These are phyloP conservation scores for Edolisoma coerulescens DNA, from an alignment of 2,113 vertebrate species.

Conservation along the genomic window DNA sequence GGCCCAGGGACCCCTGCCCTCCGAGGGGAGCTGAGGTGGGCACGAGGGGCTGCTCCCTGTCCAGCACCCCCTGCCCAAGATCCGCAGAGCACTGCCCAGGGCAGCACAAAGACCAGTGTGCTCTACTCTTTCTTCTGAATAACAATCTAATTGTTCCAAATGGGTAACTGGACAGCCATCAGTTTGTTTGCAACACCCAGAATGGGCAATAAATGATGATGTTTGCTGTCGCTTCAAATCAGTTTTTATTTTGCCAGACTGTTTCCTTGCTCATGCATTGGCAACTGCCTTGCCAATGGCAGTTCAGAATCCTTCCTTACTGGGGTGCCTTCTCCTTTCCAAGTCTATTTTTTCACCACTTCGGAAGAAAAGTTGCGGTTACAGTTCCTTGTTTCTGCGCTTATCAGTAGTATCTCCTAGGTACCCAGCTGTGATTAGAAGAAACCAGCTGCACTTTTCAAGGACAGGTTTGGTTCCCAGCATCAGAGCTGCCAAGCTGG, in stretches of 20 bases:
- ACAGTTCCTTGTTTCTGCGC: neutral
- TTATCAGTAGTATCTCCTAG: neutral
- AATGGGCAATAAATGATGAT: neutral
- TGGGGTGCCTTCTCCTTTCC: neutral
- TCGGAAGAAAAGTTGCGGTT: neutral
- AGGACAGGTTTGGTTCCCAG: neutral
- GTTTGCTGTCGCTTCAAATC: neutral
- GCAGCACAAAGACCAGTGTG: no score
- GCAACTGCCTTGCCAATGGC: neutral
- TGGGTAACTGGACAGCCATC: neutral
- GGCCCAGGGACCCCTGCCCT: neutral
- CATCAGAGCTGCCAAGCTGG: neutral
- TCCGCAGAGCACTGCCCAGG: neutral
- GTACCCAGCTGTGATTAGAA: neutral
- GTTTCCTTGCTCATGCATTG: neutral
- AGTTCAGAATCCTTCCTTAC: neutral
- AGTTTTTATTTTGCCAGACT: neutral
- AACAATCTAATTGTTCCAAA: neutral
- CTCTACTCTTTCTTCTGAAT: neutral
- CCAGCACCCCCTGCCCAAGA: no score
- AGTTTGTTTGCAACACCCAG: neutral
- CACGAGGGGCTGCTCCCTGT: neutral
- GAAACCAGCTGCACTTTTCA: neutral
- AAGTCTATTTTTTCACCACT: neutral
- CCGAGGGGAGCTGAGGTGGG: fast-evolving